Evolutionary conservation across 2,797 vertebrate species (phyloP).

Genomic region (Cetoscarus ocellatus): DNA sequence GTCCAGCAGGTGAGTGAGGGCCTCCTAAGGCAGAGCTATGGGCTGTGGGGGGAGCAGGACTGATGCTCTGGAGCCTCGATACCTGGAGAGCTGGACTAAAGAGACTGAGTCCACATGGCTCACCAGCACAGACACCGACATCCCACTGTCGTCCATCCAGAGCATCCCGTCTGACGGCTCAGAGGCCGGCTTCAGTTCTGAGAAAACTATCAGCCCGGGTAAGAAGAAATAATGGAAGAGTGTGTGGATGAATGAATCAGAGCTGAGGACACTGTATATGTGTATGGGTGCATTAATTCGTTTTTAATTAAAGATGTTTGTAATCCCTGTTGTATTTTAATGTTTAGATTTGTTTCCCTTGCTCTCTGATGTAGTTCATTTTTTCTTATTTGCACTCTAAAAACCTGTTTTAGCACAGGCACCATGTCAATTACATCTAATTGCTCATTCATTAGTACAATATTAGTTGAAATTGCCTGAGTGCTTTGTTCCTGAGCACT

Average conservation of each 20-base stretch:
- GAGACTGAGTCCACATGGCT: constrained; percentile 88
- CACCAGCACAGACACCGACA: constrained; percentile 85
- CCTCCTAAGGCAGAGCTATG: constrained; percentile 67
- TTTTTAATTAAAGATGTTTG: too few relatives aligned
- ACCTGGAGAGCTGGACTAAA: constrained; percentile 89
- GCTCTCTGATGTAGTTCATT: neutral
- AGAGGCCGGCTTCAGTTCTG: constrained; percentile 73
- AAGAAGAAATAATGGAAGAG: constrained; percentile 23
- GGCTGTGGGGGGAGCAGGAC: constrained; percentile 88
- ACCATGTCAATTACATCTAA: neutral
- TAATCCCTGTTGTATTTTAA: too few relatives aligned
- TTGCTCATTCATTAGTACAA: neutral
- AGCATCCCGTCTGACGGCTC: constrained; percentile 84
- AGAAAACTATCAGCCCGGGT: constrained; percentile 83
- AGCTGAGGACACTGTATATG: too few relatives aligned
- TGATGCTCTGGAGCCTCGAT: constrained; percentile 86
- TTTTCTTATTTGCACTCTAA: neutral
- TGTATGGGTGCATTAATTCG: constrained; percentile 8
- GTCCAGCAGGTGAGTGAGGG: constrained; percentile 18
- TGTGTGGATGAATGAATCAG: too few relatives aligned
- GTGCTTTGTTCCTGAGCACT: neutral
- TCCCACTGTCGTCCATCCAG: constrained; percentile 87
- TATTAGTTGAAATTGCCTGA: neutral
- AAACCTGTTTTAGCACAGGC: neutral
- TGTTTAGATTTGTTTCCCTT: too few relatives aligned